phyloP scores from a whole-genome alignment of 2,797 vertebrate species.

The Anguilla obscura region DNA sequence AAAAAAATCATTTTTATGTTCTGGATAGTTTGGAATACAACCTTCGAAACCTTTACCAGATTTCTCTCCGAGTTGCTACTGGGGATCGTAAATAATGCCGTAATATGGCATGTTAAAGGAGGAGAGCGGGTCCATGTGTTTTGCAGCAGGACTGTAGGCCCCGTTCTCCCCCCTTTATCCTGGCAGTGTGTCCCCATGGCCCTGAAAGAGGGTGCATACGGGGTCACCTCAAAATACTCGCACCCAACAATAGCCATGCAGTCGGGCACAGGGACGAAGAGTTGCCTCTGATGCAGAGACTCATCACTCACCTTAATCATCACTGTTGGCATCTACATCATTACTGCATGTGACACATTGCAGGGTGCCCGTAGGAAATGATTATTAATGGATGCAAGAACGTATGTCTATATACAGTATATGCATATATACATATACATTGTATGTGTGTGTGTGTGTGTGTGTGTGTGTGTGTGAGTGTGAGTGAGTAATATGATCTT shows the following conservation, averaged over 20 bases:
- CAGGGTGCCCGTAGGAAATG: constrained; percentile 6
- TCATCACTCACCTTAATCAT: background rate
- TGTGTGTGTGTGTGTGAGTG: constrained; percentile 8
- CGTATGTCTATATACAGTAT: background rate
- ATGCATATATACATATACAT: background rate
- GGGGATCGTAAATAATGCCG: constrained; percentile 59
- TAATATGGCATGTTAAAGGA: constrained; percentile 58
- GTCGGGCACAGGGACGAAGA: constrained; percentile 40
- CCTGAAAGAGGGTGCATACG: constrained; percentile 34
- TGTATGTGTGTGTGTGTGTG: too few relatives aligned
- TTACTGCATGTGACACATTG: background rate
- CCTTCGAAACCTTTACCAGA: background rate
- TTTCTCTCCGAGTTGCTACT: constrained; percentile 35
- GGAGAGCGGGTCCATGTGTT: constrained; percentile 56
- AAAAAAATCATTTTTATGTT: constrained; percentile 5
- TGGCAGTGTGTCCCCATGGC: constrained; percentile 12
- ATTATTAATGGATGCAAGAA: background rate
- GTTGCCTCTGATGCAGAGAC: constrained; percentile 38
- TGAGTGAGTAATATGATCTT: constrained; percentile 46
- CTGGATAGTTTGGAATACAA: constrained; percentile 25
- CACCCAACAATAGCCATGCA: constrained; percentile 32
- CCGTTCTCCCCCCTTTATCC: constrained; percentile 35
- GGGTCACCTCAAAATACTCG: constrained; percentile 38
- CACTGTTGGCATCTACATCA: background rate
- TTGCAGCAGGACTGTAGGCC: constrained; percentile 48